Conservation (phyloP, 2,888 invertebrate species). For the Agrypnus murinus region DNA sequence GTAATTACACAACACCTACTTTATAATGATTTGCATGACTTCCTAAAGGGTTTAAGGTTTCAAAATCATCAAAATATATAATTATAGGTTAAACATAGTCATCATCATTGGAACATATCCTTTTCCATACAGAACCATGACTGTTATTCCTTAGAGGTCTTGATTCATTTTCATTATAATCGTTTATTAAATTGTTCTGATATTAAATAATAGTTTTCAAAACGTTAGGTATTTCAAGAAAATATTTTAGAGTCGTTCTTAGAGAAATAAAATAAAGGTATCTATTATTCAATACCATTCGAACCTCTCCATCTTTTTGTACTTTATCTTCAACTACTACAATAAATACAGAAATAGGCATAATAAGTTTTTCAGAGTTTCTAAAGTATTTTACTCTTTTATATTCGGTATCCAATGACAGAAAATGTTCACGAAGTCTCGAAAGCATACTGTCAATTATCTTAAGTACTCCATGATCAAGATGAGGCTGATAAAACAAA, state of each 20-base stretch:
- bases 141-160: slow-evolving; percentile 39
- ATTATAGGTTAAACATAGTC: slow-evolving; percentile 51
- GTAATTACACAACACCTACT: slow-evolving; percentile 55
- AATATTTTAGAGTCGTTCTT: slow-evolving; percentile 10
- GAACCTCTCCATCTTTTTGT: no score
- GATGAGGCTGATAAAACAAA: no score
- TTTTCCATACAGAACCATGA: slow-evolving; percentile 46
- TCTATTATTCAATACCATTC: no score
- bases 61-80: slow-evolving; percentile 57
- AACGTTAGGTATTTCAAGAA: slow-evolving; percentile 29
- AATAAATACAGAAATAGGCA: no score
- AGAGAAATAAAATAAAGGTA: slow-evolving; percentile 11
- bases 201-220: slow-evolving; percentile 20
- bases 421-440: no score
- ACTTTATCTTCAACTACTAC: no score
- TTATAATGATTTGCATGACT: slow-evolving; percentile 55
- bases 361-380: no score
- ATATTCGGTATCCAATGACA: no score
- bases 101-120: slow-evolving; percentile 3
- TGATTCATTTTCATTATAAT: no score
- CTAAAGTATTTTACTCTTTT: no score
- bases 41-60: slow-evolving; percentile 55
- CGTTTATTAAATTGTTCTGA: slow-evolving; percentile 2
- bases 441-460: no score
- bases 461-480: no score